Evolutionary conservation across 1,140 invertebrate species (phyloP).

Genomic region (Zaprionus africanus): DNA sequence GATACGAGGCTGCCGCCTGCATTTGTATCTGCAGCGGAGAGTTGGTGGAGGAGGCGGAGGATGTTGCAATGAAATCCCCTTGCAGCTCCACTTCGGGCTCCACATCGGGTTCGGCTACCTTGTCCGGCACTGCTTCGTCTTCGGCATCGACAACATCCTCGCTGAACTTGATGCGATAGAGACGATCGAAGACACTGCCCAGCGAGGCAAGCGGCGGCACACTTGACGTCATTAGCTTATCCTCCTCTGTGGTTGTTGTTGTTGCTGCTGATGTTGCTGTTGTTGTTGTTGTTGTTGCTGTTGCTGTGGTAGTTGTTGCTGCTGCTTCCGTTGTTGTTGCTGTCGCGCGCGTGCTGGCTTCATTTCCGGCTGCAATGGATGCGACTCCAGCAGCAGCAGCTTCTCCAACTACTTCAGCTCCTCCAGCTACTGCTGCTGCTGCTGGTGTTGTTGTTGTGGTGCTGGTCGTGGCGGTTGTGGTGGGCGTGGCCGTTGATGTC

Average conservation of each 20-base stretch:
- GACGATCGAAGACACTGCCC: constrained; percentile 55
- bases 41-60: neutral
- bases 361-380: constrained; percentile 4
- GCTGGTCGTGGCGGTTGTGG: constrained; percentile 70
- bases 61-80: constrained; percentile 5
- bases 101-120: neutral
- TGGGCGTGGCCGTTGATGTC: constrained; percentile 74
- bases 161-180: constrained; percentile 64
- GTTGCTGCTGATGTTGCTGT: constrained; percentile 3
- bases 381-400: neutral
- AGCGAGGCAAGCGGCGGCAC: constrained; percentile 36
- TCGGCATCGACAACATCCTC: constrained; percentile 11
- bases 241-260: constrained; percentile 4
- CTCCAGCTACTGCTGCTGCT: constrained; percentile 12
- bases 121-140: neutral
- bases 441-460: constrained; percentile 61
- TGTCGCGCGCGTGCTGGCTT: constrained; percentile 45
- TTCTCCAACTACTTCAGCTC: neutral
- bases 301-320: constrained; percentile 1
- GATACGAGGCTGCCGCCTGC: constrained; percentile 72
- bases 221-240: constrained; percentile 57
- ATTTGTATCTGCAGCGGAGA: constrained; percentile 65
- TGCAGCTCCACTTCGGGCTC: neutral
- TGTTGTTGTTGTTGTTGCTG: constrained; percentile 16
- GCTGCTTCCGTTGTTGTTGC: constrained; percentile 52